Evolutionary conservation across 2,797 vertebrate genomes (phyloP).

Genomic region (Linurgus olivaceus): DNA sequence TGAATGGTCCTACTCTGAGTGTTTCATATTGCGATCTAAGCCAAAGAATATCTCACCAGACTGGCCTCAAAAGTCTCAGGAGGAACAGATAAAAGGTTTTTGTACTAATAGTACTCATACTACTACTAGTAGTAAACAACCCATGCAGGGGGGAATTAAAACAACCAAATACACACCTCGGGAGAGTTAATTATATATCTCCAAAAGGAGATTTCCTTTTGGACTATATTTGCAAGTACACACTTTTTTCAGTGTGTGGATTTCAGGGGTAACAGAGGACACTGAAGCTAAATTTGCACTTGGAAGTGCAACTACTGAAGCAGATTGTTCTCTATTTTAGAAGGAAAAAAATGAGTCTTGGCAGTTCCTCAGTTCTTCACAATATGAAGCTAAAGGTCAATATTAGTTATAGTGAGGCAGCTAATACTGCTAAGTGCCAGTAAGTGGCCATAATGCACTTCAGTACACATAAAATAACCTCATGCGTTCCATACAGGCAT

Average conservation of each 20-base stretch:
- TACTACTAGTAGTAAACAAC: neutral
- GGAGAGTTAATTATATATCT: neutral
- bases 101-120: neutral
- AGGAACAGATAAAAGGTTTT: neutral
- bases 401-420: neutral
- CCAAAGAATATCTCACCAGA: neutral
- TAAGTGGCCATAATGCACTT: conserved; percentile 3
- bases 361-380: neutral
- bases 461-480: conserved; percentile 7
- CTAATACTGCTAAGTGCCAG: neutral
- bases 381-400: conserved; percentile 7
- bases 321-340: neutral
- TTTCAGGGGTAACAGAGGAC: neutral
- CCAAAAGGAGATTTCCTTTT: neutral
- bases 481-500: neutral
- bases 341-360: neutral
- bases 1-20: conserved; percentile 15
- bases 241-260: neutral
- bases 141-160: fast-evolving
- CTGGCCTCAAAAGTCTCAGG: neutral
- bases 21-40: neutral
- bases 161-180: neutral
- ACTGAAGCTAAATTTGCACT: neutral
- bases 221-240: neutral
- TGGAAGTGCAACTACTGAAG: neutral